Base-by-base conservation (phyloP, 2,797 vertebrate genomes). In the Lepidocolaptes lacrymiger region DNA sequence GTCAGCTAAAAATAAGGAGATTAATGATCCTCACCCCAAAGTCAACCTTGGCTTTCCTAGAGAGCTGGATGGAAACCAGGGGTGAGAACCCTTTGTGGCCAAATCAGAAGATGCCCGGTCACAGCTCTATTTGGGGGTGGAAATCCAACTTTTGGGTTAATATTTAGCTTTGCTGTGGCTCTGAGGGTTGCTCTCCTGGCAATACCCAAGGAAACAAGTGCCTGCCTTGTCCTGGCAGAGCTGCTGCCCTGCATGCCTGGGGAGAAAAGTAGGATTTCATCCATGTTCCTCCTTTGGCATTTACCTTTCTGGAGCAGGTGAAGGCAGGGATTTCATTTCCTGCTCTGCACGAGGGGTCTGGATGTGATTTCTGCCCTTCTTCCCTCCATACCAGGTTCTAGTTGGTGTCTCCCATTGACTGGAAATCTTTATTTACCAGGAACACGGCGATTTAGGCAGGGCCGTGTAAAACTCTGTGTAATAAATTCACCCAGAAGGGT, bases 391-490 rank as follows among this genome's bases (percentile, higher is more conserved):
- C 7, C 27, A 26, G 11, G 8, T 13, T 55, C 44, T n/a, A 46
- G 7, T n/a, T 78, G 61, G 23, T 55, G 16, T n/a, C 62, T 93
- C 37, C 26, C 54, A 19, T 46, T 81, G 51, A 77, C 77, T 69
- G 79, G 86, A 91, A 90, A n/a, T 56, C 55, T 78, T 61, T 84
- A 51, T 94, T 95, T 88, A 88, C 80, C 74, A 78, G 58, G 69
- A 95, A 30, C 37, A 12, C 17, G 19, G 58, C 49, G 54, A 90
- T 88, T 94, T 93, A 91, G 78, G 80, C 79, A 73, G 55, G 62
- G 30, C 9, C 1, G 27, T 77, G 86, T 66, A 86, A 93, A 37
- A 64, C 75, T 63, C 76, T 56, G 15, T 32, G 62, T 84, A 81
- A 90, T 84, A 94, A 94, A 95, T 92, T 90, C n/a, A 49, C 62